Percentiles rank a stretch among this genome's conserved stretches.
These are phyloP conservation scores for Rhagoletis zephyria DNA, from an alignment of 1,140 invertebrate genomes.

Conservation along the genomic window DNA sequence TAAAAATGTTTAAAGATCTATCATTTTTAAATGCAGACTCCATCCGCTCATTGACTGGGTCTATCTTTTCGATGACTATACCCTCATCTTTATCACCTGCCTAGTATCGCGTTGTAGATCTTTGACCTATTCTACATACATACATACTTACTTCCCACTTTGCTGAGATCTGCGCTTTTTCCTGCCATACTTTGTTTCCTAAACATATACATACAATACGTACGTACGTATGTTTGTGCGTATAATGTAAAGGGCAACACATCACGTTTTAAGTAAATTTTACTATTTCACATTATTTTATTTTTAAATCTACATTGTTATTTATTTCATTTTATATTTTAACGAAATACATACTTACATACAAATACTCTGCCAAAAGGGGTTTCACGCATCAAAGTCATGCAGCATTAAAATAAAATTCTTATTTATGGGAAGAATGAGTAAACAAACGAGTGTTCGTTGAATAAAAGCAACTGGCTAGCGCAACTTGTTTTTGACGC, in stretches of 20 bases:
- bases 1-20: too few relatives aligned
- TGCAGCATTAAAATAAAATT: slow-evolving; percentile 34
- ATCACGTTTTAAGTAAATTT: neutral
- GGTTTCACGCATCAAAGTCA: slow-evolving; percentile 46
- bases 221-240: too few relatives aligned
- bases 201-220: neutral
- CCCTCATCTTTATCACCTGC: too few relatives aligned
- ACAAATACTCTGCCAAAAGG: slow-evolving; percentile 25
- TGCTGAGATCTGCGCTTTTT: too few relatives aligned
- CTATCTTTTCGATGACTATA: too few relatives aligned
- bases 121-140: too few relatives aligned
- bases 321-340: neutral
- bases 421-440: slow-evolving; percentile 28
- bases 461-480: neutral
- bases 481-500: neutral
- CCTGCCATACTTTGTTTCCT: too few relatives aligned
- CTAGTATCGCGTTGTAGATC: too few relatives aligned
- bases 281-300: neutral
- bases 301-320: neutral
- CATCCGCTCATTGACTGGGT: too few relatives aligned
- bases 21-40: too few relatives aligned
- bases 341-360: neutral
- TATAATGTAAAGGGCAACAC: neutral
- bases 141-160: neutral
- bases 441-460: neutral